phyloP scores from a whole-genome alignment of 2,888 invertebrate species.

The Orchesella flavescens region DNA sequence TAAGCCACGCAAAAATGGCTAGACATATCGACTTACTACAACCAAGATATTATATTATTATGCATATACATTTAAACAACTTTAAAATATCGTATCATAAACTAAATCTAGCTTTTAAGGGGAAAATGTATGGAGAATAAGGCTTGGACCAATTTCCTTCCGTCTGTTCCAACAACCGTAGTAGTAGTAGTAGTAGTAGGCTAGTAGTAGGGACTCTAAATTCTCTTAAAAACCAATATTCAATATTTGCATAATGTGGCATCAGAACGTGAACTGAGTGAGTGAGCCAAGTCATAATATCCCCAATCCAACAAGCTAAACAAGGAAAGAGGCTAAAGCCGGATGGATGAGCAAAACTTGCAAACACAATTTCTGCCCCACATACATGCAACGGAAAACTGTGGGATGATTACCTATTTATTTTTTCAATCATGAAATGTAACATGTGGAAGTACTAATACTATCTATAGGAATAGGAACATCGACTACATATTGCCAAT shows the following conservation, averaged over 20 bases:
- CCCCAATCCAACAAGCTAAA: not conserved
- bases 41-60: not conserved
- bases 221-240: slow-evolving; percentile 29
- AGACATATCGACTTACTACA: not conserved
- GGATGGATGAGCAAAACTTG: not conserved
- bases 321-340: not conserved
- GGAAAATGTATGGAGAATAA: not conserved
- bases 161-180: not conserved
- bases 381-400: not conserved
- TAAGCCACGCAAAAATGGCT: not conserved
- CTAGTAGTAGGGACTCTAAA: not conserved
- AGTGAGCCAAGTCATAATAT: not conserved
- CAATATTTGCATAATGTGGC: slow-evolving; percentile 28
- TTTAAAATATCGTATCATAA: no score
- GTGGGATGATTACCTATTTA: not conserved
- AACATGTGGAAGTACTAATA: no score
- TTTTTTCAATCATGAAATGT: no score
- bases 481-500: no score
- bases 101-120: no score
- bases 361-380: not conserved
- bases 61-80: no score
- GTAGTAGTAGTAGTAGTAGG: no score
- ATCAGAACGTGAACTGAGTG: not conserved
- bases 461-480: no score
- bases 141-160: not conserved